phyloP scores from a whole-genome alignment of 2,888 invertebrate species.

The Cheilosia vernalis region DNA sequence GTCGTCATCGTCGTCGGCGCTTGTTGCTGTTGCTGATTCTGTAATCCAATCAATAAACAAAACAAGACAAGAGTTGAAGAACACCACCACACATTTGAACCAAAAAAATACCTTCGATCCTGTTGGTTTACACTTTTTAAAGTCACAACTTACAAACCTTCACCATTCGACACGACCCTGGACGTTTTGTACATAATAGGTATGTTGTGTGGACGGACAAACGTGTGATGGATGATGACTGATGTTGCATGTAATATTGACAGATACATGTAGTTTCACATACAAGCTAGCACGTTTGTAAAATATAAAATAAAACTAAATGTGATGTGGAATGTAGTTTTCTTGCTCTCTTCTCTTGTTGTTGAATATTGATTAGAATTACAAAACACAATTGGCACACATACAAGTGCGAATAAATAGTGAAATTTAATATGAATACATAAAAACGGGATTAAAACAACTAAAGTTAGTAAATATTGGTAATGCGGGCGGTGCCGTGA shows the following conservation, averaged over 20 bases:
- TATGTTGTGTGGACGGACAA: constrained; percentile 21
- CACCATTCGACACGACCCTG: constrained; percentile 5
- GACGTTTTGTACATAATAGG: neutral
- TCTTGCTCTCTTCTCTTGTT: constrained; percentile 57
- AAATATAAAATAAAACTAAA: constrained; percentile 19
- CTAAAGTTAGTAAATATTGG: neutral
- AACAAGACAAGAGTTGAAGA: constrained; percentile 68
- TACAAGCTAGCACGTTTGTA: constrained; percentile 24
- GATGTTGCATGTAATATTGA: constrained; percentile 44
- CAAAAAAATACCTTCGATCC: constrained; percentile 23
- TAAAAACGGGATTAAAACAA: neutral
- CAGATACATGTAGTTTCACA: constrained; percentile 42
- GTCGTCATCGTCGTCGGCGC: constrained; percentile 35
- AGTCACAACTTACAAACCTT: constrained; percentile 18
- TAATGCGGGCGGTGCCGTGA: neutral
- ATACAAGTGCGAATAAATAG: constrained; percentile 59
- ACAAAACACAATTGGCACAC: constrained; percentile 48
- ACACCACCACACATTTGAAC: constrained; percentile 24
- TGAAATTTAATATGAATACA: constrained; percentile 10
- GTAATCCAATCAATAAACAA: constrained; percentile 70
- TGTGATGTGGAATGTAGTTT: constrained; percentile 34
- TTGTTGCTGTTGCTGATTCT: constrained; percentile 54
- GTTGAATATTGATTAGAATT: constrained; percentile 65
- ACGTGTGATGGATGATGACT: constrained; percentile 51
- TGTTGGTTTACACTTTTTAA: neutral